Percentiles rank a stretch among this genome's conserved stretches.
Evolutionary conservation across 2,888 invertebrate genomes (phyloP).

Genomic region (Agrochola macilenta): DNA sequence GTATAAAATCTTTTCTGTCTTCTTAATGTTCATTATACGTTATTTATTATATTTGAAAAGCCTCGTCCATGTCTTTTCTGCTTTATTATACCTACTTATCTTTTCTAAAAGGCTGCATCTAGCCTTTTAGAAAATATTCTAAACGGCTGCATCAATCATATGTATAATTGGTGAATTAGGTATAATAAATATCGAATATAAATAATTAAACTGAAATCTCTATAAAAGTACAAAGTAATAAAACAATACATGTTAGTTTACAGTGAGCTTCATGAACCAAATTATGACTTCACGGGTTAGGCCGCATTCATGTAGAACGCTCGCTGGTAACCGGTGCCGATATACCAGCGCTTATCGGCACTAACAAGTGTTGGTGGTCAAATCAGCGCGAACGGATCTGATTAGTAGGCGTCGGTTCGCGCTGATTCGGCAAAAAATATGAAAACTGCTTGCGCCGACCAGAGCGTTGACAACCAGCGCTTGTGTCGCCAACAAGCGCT

Average conservation of each 20-base stretch:
- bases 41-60: constrained; percentile 24
- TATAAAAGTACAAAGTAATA: neutral
- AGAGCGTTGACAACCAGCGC: too few species aligned
- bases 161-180: neutral
- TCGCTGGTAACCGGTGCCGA: too few species aligned
- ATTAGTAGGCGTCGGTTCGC: too few species aligned
- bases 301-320: too few species aligned
- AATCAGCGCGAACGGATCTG: too few species aligned
- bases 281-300: neutral
- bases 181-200: neutral
- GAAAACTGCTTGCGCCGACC: too few species aligned
- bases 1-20: constrained; percentile 47
- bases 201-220: neutral
- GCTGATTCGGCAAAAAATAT: too few species aligned
- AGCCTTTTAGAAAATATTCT: neutral
- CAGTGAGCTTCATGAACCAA: neutral
- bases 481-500: too few species aligned
- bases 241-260: neutral
- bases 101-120: too few species aligned
- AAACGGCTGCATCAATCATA: neutral
- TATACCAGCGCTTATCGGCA: too few species aligned
- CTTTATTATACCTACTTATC: neutral
- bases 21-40: constrained; percentile 25
- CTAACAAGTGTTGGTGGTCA: too few species aligned
- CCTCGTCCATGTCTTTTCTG: neutral